Conservation (phyloP, 1,140 invertebrate species). For the Mizuhopecten yessoensis region DNA sequence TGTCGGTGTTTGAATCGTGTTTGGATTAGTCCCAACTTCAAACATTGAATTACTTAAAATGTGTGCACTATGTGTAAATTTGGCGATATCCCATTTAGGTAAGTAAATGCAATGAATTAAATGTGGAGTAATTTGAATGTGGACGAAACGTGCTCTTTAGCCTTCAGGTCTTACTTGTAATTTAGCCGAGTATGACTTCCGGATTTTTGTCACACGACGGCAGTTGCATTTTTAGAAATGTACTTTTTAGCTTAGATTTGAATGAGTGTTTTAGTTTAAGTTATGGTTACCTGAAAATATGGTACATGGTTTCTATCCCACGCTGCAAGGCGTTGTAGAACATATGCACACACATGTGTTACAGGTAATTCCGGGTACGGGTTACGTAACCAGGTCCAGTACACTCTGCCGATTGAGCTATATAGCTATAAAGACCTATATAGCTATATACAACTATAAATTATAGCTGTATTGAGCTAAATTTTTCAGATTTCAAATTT, state of each 20-base stretch:
- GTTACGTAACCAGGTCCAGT: no score
- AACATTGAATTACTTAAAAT: slow-evolving; percentile 12
- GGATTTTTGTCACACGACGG: background rate
- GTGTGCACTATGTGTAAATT: background rate
- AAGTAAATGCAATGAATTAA: background rate
- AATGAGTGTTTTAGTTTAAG: background rate
- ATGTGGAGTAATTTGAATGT: background rate
- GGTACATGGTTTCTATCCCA: background rate
- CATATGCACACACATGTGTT: background rate
- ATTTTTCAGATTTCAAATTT: no score
- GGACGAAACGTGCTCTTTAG: background rate
- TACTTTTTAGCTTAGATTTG: background rate
- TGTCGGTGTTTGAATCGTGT: slow-evolving; percentile 5
- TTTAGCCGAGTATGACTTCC: background rate
- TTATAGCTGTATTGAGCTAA: no score
- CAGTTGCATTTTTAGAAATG: background rate
- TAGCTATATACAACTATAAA: no score
- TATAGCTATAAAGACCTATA: no score
- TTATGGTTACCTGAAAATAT: background rate
- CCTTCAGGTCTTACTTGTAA: background rate
- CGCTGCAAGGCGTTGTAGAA: background rate
- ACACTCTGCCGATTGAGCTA: no score
- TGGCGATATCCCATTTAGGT: background rate
- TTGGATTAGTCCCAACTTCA: background rate
- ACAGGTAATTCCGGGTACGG: background rate